Conservation (phyloP, 2,888 invertebrate genomes). For the Pyrrhosoma nymphula region DNA sequence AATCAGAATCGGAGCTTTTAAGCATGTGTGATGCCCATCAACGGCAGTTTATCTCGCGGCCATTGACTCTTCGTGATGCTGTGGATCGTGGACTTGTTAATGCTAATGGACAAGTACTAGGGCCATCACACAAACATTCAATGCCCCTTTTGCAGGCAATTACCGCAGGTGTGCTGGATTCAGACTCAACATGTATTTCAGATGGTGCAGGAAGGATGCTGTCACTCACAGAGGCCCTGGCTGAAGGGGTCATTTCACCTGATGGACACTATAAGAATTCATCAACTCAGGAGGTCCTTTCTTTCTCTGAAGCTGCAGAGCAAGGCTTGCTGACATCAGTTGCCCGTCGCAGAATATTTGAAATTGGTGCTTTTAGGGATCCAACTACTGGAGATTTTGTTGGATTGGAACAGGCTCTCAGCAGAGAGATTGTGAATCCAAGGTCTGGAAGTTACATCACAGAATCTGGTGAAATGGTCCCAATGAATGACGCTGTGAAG, state of each 20-base stretch:
- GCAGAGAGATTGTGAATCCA: slow-evolving; percentile 87
- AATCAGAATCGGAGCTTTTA: slow-evolving; percentile 81
- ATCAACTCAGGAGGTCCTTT: slow-evolving; percentile 85
- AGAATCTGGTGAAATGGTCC: slow-evolving; percentile 87
- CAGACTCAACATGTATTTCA: slow-evolving; percentile 90
- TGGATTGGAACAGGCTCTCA: slow-evolving; percentile 90
- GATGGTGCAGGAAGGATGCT: slow-evolving; percentile 89
- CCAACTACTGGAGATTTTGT: slow-evolving; percentile 89
- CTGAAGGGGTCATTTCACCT: slow-evolving; percentile 88
- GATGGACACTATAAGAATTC: slow-evolving; percentile 88
- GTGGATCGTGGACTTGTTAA: slow-evolving; percentile 90
- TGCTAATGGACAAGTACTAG: slow-evolving; percentile 87
- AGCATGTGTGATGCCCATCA: slow-evolving; percentile 91
- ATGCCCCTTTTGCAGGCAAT: slow-evolving; percentile 92
- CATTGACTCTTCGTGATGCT: slow-evolving; percentile 93
- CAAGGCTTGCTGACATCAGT: slow-evolving; percentile 93
- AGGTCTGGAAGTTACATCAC: slow-evolving; percentile 85
- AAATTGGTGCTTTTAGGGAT: slow-evolving; percentile 94
- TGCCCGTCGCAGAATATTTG: slow-evolving; percentile 92
- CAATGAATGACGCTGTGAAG: slow-evolving; percentile 89
- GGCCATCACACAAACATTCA: slow-evolving; percentile 88
- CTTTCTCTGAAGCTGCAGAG: slow-evolving; percentile 92
- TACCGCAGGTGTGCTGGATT: slow-evolving; percentile 91
- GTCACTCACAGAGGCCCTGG: slow-evolving; percentile 91
- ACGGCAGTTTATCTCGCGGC: slow-evolving; percentile 90